These are phyloP conservation scores for Carollia perspicillata DNA, from an alignment of 2,113 vertebrate species.

Conservation along the genomic window DNA sequence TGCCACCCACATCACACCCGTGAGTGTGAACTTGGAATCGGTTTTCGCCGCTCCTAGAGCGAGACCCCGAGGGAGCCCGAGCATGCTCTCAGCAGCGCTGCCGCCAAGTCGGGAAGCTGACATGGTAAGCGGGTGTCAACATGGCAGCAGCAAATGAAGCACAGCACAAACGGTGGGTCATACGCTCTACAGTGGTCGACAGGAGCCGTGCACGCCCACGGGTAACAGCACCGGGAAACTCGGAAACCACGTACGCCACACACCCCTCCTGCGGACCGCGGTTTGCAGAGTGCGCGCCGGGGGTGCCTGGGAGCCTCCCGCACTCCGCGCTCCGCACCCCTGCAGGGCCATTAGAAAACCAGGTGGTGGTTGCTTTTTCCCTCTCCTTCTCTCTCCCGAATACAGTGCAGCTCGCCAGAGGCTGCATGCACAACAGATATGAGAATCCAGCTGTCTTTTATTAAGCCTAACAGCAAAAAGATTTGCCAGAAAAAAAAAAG, in stretches of 20 bases:
- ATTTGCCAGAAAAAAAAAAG: not conserved
- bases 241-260: not conserved
- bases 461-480: not conserved
- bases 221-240: not conserved
- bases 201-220: not conserved
- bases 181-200: not conserved
- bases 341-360: not conserved
- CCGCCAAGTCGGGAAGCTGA: not conserved
- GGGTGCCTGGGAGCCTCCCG: not conserved
- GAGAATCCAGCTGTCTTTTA: not conserved
- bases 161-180: not conserved
- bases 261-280: not conserved
- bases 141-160: not conserved
- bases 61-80: not conserved
- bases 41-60: not conserved
- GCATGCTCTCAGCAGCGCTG: not conserved
- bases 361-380: not conserved
- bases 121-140: not conserved
- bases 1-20: not conserved
- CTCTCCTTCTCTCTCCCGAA: not conserved
- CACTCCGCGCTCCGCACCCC: not conserved
- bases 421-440: not conserved
- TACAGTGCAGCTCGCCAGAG: not conserved
- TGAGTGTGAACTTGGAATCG: not conserved
- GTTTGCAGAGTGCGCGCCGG: not conserved